These are phyloP conservation scores for Chromoteleia sp. DNA, from an alignment of 2,888 invertebrate species.

Conservation along the genomic window DNA sequence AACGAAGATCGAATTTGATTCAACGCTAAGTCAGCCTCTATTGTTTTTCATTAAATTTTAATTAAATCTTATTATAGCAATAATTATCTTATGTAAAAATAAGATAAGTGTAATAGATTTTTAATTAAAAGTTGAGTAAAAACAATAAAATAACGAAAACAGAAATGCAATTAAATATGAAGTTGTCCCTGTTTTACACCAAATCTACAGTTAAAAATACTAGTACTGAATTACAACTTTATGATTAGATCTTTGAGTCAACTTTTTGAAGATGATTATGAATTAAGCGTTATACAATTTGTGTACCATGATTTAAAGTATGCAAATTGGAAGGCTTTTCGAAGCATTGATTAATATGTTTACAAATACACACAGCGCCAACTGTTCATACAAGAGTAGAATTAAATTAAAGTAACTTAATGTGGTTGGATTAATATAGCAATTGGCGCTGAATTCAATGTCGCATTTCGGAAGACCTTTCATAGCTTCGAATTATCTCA, in stretches of 20 bases:
- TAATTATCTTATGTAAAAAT: no score
- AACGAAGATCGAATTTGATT: no score
- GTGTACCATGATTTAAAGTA: no score
- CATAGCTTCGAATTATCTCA: background rate
- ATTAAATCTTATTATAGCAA: no score
- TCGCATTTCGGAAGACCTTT: background rate
- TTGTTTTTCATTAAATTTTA: no score
- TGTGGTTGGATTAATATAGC: background rate
- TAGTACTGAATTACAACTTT: no score
- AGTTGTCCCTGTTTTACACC: background rate
- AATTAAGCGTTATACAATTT: no score
- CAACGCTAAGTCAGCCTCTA: no score
- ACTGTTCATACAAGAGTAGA: background rate
- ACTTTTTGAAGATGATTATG: background rate
- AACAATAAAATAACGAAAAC: no score
- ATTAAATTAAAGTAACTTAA: background rate
- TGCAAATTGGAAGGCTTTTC: background rate
- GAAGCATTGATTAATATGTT: background rate
- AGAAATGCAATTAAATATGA: no score
- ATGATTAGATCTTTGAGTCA: background rate
- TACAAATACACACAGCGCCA: background rate
- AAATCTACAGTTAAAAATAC: background rate
- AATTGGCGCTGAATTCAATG: conserved; percentile 2
- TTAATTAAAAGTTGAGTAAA: no score
- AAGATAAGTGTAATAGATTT: no score